phyloP scores from a whole-genome alignment of 1,140 invertebrate genomes.

The Psix sp. region DNA sequence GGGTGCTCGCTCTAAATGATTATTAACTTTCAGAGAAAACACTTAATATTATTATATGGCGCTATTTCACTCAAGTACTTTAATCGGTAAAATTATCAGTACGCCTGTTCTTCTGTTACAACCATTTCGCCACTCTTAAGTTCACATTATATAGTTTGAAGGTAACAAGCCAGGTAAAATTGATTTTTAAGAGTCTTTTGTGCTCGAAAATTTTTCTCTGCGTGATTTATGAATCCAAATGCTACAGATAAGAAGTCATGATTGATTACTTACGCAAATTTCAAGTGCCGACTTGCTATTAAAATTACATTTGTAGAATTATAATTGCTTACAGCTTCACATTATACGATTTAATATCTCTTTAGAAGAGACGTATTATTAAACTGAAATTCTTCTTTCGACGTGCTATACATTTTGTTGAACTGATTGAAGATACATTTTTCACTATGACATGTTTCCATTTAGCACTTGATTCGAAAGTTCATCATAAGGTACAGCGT shows the following conservation, averaged over 20 bases:
- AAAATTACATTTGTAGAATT: too few species aligned
- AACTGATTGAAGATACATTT: too few species aligned
- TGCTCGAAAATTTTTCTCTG: constrained; percentile 11
- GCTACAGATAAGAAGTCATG: constrained; percentile 38
- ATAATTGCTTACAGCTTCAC: too few species aligned
- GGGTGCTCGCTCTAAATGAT: constrained; percentile 45
- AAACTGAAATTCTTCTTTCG: too few species aligned
- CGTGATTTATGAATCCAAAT: constrained; percentile 42
- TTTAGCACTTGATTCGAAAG: too few species aligned
- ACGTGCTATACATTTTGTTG: too few species aligned
- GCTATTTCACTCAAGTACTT: too few species aligned
- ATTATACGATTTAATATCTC: too few species aligned
- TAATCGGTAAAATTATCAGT: constrained; percentile 23
- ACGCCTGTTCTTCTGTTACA: constrained; percentile 19
- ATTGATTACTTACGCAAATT: background rate
- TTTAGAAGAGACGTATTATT: too few species aligned
- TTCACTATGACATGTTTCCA: too few species aligned
- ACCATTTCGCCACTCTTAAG: constrained; percentile 31
- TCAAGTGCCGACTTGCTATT: background rate
- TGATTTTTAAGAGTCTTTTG: constrained; percentile 40
- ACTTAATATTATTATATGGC: too few species aligned
- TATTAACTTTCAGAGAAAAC: constrained; percentile 52
- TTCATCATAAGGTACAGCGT: too few species aligned
- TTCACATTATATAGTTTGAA: constrained; percentile 23
- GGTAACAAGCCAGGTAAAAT: constrained; percentile 10